Base-by-base conservation (phyloP, 2,113 vertebrate genomes). In the Agapornis roseicollis region DNA sequence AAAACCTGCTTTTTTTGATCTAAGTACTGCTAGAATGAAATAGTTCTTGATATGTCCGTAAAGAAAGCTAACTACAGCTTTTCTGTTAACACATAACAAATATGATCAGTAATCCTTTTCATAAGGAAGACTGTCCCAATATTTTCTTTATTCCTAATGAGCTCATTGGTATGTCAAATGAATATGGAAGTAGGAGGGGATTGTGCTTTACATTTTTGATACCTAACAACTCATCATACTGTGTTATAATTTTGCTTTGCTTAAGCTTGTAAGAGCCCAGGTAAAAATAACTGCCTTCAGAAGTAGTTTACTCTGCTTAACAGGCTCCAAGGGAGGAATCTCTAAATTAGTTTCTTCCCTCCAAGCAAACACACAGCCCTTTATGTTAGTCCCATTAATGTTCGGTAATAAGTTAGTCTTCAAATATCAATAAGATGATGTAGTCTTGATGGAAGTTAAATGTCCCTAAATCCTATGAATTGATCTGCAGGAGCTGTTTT, bases 401-500 rank as follows among this genome's bases (percentile, higher is more conserved):
- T 68, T 64, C 10, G 10, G 93, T 95, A 94, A 97, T 97, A 97
- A 97, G 97, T 97, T 89, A 70, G 85, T 94, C 95, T 88, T 83
- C 96, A 91, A 97, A 88, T 97, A 97, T 96, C 97, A 97, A 94
- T 96, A 95, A 96, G 95, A 95, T 52, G 95, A 94, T 86, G 96
- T 39, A 91, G 95, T 90, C 93, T 94, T 97, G 97, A 97, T 95
- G 97, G 97, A 97, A 98, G 98, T 91, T 98, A 97, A 98, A 98
- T 90, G 98, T 98, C 96, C 97, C 98, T 97, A 97, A 98, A 98
- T 98, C 97, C 97, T 96, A 94, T 91, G 97, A 97, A 98, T 97
- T 98, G 98, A 98, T 97, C 97, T 92, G 95, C 97, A 50, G 97
- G 98, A 97, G 98, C 96, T 88, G 97, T 98, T 98, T 98, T 98